These are phyloP conservation scores for Steatornis caripensis DNA, from an alignment of 2,113 vertebrate genomes.

Conservation along the genomic window DNA sequence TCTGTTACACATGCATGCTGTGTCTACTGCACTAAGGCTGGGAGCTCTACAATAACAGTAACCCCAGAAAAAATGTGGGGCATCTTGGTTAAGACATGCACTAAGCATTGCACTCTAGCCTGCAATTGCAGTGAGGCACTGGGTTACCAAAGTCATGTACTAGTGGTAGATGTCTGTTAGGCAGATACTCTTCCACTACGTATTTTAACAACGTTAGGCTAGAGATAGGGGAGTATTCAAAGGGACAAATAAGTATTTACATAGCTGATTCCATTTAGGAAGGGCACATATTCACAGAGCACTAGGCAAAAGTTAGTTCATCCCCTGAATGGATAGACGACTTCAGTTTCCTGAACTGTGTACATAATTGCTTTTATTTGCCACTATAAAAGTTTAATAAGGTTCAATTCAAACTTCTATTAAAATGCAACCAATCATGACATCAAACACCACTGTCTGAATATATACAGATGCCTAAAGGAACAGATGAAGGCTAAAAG, in stretches of 20 bases:
- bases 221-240: background rate
- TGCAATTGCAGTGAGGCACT: background rate
- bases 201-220: background rate
- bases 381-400: background rate
- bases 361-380: background rate
- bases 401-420: background rate
- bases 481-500: slow-evolving; percentile 17
- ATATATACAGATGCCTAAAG: slow-evolving; percentile 14
- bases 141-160: background rate
- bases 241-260: background rate
- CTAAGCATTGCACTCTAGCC: background rate
- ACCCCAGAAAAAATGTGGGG: background rate
- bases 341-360: background rate
- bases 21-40: background rate
- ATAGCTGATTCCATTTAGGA: background rate
- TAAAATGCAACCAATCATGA: slow-evolving; percentile 37
- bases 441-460: background rate
- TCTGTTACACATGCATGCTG: background rate
- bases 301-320: background rate
- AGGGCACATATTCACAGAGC: background rate
- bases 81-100: background rate
- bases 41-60: background rate
- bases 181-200: background rate
- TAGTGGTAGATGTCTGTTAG: background rate
- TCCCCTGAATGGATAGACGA: background rate